Base-by-base conservation (phyloP, 2,888 invertebrate genomes). In the Drosophila seclusa region DNA sequence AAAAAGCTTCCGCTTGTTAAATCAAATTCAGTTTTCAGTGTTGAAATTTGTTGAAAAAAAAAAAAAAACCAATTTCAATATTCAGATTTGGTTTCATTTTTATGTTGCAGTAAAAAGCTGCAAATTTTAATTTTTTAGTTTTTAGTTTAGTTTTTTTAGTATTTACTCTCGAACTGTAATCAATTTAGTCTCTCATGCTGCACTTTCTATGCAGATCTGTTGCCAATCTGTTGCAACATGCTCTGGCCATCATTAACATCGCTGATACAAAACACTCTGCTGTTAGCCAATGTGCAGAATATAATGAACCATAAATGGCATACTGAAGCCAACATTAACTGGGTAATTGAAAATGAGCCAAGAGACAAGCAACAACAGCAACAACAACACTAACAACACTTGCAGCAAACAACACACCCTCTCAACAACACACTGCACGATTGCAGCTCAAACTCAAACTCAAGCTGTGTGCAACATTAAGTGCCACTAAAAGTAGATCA, bases 221-320 rank as follows among this genome's bases (percentile, higher is more conserved):
- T 21, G 31, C 1, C n/a, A 21, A 57, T 2, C 42, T 27, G 34
- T 1, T 8, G 13, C 57, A 68, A 58, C 32, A 69, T 58, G 68
- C n/a, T 61, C 48, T 36, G 32, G 6, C 27, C 18, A 34, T 70
- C 71, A 72, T 53, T 63, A 73, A 64, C 66, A 63, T 58, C 42
- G 8, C 32, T 34, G 31, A 34, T n/a, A 16, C 54, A 29, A 31
- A 21, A 34, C 58, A 31, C 55, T 31, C 38, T 16, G 29, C 40
- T 48, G 67, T 73, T 78, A 42, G 78, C 55, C 66, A 79, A 78
- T 70, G 70, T 62, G 54, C 31, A 50, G 72, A 68, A 78, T 84
- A 76, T 89, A 89, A 87, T 84, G 82, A 76, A 79, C 80, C 71
- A 89, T 78, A 87, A 66, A 82, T 83, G 79, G 81, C 70, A 68